phyloP scores from a whole-genome alignment of 2,888 invertebrate species.

The Melolontha melolontha region DNA sequence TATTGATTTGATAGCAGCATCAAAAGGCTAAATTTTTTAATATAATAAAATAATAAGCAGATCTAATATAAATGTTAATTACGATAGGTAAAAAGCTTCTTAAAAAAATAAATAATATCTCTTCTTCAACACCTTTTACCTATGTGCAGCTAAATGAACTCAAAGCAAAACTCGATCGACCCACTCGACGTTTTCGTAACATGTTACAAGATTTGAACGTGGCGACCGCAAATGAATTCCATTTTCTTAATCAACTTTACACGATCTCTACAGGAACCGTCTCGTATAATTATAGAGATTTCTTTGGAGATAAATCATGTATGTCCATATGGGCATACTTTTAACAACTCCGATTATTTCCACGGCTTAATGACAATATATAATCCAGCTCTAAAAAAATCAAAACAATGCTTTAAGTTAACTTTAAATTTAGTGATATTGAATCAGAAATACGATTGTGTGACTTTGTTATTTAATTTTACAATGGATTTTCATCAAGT shows the following conservation, averaged over 20 bases:
- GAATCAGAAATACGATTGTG: no score
- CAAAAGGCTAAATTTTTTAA: no score
- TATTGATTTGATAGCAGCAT: no score
- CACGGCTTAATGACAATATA: constrained; percentile 13
- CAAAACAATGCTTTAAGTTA: no score
- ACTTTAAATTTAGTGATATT: no score
- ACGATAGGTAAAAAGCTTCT: no score
- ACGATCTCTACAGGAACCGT: constrained; percentile 19
- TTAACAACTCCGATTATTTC: constrained; percentile 14
- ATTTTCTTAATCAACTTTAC: constrained; percentile 21
- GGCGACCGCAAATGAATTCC: constrained; percentile 6
- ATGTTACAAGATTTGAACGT: background rate
- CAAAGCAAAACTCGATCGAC: constrained; percentile 9
- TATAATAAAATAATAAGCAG: no score
- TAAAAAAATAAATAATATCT: no score
- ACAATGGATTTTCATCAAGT: no score
- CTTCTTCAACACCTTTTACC: no score
- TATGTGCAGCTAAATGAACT: background rate
- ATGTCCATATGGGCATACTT: constrained; percentile 21
- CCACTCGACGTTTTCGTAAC: constrained; percentile 9
- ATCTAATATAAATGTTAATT: no score
- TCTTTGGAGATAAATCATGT: constrained; percentile 23
- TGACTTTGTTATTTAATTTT: no score
- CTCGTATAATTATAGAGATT: constrained; percentile 30
- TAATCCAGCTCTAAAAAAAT: background rate